A percentile compares a stretch with the other conserved stretches of the same genome.
phyloP scores from a whole-genome alignment of 2,113 vertebrate genomes.

The Crotophaga sulcirostris region DNA sequence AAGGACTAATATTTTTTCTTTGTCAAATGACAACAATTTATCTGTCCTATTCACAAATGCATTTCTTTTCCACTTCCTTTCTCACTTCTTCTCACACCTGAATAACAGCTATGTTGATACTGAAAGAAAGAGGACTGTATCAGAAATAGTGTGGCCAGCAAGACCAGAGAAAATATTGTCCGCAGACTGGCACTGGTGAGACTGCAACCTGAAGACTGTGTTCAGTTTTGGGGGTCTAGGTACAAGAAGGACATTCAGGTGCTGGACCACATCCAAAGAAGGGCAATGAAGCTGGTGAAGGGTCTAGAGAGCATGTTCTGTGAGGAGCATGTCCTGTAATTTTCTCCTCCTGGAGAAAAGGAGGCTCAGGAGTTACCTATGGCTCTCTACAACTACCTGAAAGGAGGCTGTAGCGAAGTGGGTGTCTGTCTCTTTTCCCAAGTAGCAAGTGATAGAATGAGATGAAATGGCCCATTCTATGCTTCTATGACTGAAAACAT shows the following conservation, averaged over 20 bases:
- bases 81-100: neutral
- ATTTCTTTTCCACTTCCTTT: neutral
- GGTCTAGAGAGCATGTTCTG: neutral
- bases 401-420: neutral
- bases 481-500: neutral
- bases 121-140: neutral
- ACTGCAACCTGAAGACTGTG: neutral
- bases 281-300: neutral
- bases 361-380: neutral
- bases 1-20: neutral
- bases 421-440: neutral
- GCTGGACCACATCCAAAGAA: rapidly evolving
- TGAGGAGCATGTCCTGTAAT: neutral
- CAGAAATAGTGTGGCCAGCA: neutral
- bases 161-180: rapidly evolving
- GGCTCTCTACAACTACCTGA: neutral
- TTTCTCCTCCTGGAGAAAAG: neutral
- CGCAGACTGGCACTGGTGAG: neutral
- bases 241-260: neutral
- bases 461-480: neutral
- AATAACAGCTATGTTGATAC: neutral
- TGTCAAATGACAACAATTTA: neutral
- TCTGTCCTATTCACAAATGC: neutral
- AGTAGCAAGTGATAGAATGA: neutral
- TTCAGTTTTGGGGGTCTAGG: neutral